Evolutionary conservation across 2,113 vertebrate species (phyloP).

Genomic region (Meriones unguiculatus): DNA sequence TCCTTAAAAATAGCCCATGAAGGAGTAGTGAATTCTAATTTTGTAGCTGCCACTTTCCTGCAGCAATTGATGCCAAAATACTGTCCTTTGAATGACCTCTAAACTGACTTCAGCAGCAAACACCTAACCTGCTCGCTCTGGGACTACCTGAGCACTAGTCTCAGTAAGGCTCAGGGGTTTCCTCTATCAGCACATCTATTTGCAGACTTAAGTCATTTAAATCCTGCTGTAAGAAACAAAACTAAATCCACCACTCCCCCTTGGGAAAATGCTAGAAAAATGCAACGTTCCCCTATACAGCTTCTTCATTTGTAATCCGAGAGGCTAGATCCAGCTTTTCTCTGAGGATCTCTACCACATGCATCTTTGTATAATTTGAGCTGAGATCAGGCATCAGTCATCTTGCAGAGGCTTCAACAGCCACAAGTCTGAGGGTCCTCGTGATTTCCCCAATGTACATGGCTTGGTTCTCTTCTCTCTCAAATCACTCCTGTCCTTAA

Average conservation of each 20-base stretch:
- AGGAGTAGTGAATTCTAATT: slow-evolving; percentile 38
- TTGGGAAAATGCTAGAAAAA: neutral
- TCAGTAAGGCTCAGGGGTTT: neutral
- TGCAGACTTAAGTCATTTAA: slow-evolving; percentile 29
- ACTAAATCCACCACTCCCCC: neutral
- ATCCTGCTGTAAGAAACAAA: slow-evolving; percentile 4
- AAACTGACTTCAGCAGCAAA: neutral
- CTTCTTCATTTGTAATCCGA: neutral
- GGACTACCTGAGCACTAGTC: neutral
- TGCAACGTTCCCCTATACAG: neutral
- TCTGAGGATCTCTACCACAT: neutral
- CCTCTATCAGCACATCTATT: neutral
- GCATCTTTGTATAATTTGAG: neutral
- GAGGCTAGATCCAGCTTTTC: neutral
- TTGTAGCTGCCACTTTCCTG: slow-evolving; percentile 12
- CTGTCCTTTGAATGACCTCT: slow-evolving; percentile 21
- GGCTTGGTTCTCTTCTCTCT: slow-evolving; percentile 16
- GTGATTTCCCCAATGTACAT: slow-evolving; percentile 26
- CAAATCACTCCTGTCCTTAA: slow-evolving; percentile 35
- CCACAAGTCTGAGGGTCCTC: neutral
- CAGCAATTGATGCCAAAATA: neutral
- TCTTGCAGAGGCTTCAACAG: slow-evolving; percentile 17
- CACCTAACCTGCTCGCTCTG: neutral
- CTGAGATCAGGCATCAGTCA: neutral
- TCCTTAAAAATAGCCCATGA: slow-evolving; percentile 9